These are phyloP conservation scores for Montipora sp. DNA, from an alignment of 64 coral and sea anemone species.

Conservation along the genomic window DNA sequence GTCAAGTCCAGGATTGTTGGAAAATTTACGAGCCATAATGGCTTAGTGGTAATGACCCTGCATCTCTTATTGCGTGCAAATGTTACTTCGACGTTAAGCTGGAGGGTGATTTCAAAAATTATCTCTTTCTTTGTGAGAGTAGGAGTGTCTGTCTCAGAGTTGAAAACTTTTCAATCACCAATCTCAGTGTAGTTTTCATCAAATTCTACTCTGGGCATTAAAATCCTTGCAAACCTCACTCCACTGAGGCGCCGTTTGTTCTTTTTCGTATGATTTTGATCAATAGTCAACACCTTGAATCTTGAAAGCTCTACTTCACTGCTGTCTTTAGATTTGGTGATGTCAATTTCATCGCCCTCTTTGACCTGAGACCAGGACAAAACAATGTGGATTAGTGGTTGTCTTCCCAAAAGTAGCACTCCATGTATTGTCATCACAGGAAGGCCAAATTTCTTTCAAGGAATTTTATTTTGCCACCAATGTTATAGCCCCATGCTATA, in stretches of 20 bases:
- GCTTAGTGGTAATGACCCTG: no score
- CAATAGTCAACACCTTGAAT: constrained; percentile 27
- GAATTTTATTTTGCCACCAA: no score
- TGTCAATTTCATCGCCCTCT: constrained; percentile 37
- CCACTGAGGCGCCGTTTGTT: constrained; percentile 14
- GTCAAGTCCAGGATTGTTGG: no score
- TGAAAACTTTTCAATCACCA: not conserved
- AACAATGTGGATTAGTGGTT: not conserved
- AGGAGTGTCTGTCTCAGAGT: not conserved
- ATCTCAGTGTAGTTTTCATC: not conserved
- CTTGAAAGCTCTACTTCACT: constrained; percentile 8
- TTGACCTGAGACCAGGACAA: not conserved
- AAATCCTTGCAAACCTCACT: constrained; percentile 1
- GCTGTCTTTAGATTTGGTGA: constrained; percentile 7
- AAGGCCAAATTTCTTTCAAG: no score
- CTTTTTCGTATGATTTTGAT: constrained; percentile 29
- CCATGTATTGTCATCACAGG: no score
- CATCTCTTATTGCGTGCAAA: no score
- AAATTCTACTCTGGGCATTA: constrained; percentile 22
- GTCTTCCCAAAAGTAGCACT: not conserved
- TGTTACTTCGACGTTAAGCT: no score
- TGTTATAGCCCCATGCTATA: no score
- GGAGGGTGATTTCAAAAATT: not conserved
- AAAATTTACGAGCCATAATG: no score
- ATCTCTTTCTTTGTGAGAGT: not conserved